A percentile compares a stretch with the other conserved stretches of the same genome.
Conservation (phyloP, 1,140 invertebrate genomes). For the Drosophila rufa region DNA sequence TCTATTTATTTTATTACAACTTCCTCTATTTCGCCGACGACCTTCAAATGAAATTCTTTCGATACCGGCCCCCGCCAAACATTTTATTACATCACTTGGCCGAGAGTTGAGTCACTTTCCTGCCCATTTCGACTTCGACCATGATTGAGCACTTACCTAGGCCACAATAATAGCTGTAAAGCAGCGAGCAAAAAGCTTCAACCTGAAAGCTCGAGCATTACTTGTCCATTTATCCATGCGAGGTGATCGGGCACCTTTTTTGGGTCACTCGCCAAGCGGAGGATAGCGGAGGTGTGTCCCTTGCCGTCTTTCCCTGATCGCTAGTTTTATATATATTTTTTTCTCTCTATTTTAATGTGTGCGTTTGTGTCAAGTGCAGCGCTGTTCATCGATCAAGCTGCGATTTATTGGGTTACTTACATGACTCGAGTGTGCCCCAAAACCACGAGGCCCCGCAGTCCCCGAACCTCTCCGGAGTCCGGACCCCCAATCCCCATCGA, state of each 20-base stretch:
- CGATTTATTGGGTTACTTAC: conserved; percentile 79
- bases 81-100: conserved; percentile 67
- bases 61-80: conserved; percentile 4
- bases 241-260: conserved; percentile 62
- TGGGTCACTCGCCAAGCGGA: conserved; percentile 63
- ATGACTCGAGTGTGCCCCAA: conserved; percentile 52
- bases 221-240: conserved; percentile 43
- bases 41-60: conserved; percentile 63
- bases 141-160: conserved; percentile 74
- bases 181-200: conserved; percentile 59
- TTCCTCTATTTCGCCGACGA: conserved; percentile 19
- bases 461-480: not conserved
- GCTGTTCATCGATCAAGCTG: conserved; percentile 74
- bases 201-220: conserved; percentile 65
- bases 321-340: not conserved
- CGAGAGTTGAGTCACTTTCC: conserved; percentile 64
- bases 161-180: conserved; percentile 47
- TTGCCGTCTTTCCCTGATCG: conserved; percentile 9
- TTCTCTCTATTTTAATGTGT: not conserved
- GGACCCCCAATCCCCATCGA: conserved; percentile 19
- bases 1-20: not conserved
- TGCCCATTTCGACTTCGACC: conserved; percentile 39
- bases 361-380: conserved; percentile 77
- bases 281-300: conserved; percentile 26
- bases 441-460: conserved; percentile 4